These are phyloP conservation scores for Sphyrna mokarran DNA, from an alignment of 2,113 vertebrate genomes.

Conservation along the genomic window DNA sequence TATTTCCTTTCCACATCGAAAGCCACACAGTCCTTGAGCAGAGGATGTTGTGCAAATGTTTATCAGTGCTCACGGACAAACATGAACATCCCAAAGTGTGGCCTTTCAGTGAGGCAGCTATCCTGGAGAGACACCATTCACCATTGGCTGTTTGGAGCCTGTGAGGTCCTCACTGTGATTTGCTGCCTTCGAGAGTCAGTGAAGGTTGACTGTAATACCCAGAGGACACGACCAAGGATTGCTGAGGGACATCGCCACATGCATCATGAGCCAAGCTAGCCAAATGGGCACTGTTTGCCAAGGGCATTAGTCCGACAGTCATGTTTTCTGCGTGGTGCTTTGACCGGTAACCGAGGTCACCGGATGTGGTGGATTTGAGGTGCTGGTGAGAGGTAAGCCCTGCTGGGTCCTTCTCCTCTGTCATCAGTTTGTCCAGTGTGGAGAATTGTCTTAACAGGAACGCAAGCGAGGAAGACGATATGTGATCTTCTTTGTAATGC, in stretches of 20 bases:
- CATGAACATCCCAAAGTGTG: background rate
- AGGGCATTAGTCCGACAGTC: background rate
- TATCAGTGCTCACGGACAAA: too few species aligned
- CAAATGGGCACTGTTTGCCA: too few species aligned
- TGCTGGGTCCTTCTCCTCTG: background rate
- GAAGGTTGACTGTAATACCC: background rate
- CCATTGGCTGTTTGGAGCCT: background rate
- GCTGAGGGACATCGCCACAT: background rate
- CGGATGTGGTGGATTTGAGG: too few species aligned
- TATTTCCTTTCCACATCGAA: too few species aligned
- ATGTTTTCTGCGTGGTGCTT: background rate
- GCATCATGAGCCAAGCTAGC: background rate
- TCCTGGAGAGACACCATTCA: background rate
- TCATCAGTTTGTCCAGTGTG: background rate
- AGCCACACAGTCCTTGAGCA: background rate
- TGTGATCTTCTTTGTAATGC: background rate
- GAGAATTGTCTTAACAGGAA: background rate
- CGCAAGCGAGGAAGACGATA: background rate
- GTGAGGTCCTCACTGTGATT: background rate
- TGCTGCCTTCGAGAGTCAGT: background rate
- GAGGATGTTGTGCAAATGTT: background rate
- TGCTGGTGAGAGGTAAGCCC: background rate
- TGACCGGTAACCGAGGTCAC: background rate
- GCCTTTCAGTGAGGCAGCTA: background rate
- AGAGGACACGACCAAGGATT: background rate